Conservation (phyloP, 1,140 invertebrate genomes). For the Arion vulgaris region DNA sequence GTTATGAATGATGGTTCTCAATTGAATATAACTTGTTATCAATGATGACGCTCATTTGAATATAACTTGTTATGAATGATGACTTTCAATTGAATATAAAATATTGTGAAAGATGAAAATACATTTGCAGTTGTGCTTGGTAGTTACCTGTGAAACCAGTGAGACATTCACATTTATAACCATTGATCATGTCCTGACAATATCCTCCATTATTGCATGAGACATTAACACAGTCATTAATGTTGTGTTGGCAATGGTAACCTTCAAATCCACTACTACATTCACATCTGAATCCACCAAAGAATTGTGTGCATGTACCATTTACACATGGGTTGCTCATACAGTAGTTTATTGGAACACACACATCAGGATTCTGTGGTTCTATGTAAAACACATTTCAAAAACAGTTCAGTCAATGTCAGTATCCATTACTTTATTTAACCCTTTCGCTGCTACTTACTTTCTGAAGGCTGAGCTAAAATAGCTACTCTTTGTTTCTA, state of each 20-base stretch:
- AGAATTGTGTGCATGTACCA: neutral
- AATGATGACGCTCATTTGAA: too few species aligned
- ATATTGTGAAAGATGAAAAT: too few species aligned
- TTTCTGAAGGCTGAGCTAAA: too few species aligned
- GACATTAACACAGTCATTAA: conserved; percentile 51
- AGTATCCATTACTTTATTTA: too few species aligned
- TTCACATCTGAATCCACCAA: conserved; percentile 10
- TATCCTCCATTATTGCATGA: conserved; percentile 52
- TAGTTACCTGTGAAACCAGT: conserved; percentile 73
- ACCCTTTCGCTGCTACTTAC: too few species aligned
- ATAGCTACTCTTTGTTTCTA: too few species aligned
- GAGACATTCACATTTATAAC: conserved; percentile 51
- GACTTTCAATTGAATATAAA: too few species aligned
- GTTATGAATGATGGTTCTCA: too few species aligned
- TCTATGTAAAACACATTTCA: neutral
- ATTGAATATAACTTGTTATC: too few species aligned
- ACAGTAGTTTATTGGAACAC: conserved; percentile 15
- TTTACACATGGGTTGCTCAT: conserved; percentile 2
- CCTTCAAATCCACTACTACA: neutral
- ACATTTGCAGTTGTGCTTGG: too few species aligned
- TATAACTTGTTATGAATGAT: too few species aligned
- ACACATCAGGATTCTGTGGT: neutral
- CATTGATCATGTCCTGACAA: conserved; percentile 66
- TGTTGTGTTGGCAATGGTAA: conserved; percentile 50
- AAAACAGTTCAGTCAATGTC: too few species aligned